Conservation (phyloP, 2,797 vertebrate genomes). For the Enteromius treurensis region DNA sequence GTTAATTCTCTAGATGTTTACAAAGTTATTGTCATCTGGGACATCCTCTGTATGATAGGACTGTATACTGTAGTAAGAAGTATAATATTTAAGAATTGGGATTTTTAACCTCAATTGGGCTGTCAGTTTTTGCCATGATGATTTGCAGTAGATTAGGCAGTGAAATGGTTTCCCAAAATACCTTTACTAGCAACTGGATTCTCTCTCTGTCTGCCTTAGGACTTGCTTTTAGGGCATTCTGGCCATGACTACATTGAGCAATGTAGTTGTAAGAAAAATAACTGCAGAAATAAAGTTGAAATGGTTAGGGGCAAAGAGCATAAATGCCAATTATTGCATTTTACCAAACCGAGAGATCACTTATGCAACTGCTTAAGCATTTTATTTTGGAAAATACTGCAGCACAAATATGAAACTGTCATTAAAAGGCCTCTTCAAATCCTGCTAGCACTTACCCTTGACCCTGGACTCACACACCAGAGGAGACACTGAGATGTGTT, state of each 20-base stretch:
- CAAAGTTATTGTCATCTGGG: background rate
- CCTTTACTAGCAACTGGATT: background rate
- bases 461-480: background rate
- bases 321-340: conserved; percentile 14
- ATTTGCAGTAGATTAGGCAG: background rate
- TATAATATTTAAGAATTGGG: background rate
- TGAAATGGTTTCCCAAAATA: background rate
- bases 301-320: conserved; percentile 17
- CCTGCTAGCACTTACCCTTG: background rate
- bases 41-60: background rate
- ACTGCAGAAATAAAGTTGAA: conserved; percentile 2
- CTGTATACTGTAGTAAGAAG: background rate
- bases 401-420: background rate
- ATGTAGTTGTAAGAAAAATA: background rate
- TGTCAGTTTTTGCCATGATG: background rate
- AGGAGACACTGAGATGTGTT: background rate
- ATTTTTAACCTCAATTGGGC: background rate
- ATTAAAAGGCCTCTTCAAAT: conserved; percentile 10
- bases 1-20: background rate
- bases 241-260: background rate
- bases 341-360: conserved; percentile 14
- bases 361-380: background rate
- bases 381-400: background rate
- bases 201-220: background rate
- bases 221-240: background rate